Conservation (phyloP, 2,888 invertebrate genomes). For the Terebella lapidaria region DNA sequence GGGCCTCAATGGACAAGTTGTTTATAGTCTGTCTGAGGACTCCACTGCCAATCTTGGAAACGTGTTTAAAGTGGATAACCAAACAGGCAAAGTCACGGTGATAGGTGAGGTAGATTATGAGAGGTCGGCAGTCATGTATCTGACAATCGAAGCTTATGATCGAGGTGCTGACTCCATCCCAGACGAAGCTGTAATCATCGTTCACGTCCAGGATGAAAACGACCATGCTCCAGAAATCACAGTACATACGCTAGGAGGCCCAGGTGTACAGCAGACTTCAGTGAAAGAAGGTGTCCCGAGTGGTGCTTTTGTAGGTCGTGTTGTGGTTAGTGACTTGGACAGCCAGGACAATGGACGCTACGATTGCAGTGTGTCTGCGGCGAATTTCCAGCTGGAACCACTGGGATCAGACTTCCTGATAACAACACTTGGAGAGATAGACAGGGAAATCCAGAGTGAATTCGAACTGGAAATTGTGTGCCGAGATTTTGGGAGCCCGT, state of each 20-base stretch:
- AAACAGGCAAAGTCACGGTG: not conserved
- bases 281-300: not conserved
- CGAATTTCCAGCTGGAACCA: not conserved
- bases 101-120: not conserved
- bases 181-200: not conserved
- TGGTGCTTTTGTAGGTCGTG: not conserved
- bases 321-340: not conserved
- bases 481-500: conserved; percentile 13
- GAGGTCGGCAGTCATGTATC: not conserved
- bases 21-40: not conserved
- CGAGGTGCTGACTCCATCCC: not conserved
- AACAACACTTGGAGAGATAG: conserved; percentile 80
- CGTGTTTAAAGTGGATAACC: not conserved
- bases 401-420: conserved; percentile 9
- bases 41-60: not conserved
- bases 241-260: not conserved
- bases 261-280: not conserved
- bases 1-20: conserved; percentile 5
- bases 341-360: not conserved
- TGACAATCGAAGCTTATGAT: conserved; percentile 5
- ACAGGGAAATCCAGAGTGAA: conserved; percentile 84
- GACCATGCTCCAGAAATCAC: conserved; percentile 1
- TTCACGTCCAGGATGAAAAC: conserved; percentile 2
- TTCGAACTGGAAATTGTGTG: conserved; percentile 76
- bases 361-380: not conserved